Evolutionary conservation across 1,140 invertebrate species (phyloP), one percentile per base, ranked within the genome.

Genomic region (Ladona fulva): DNA sequence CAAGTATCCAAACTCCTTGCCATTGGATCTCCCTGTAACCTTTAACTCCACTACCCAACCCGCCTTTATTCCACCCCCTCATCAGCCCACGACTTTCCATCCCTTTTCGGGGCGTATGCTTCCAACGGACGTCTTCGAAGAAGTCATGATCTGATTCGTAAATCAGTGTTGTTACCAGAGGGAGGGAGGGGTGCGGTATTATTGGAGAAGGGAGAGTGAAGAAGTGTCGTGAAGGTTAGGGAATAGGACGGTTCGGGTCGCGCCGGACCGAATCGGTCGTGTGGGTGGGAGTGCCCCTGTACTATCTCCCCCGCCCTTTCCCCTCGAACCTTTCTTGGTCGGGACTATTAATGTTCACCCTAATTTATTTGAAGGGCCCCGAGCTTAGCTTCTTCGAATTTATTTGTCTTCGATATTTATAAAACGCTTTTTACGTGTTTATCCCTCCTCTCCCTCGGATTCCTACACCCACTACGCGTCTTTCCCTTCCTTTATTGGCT

Each of bases 81-180:
- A 11, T 52, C 44, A 10, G 44, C 44, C 44, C 10, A 11, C 19
- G 44, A 11, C 44, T 19, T 66, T 22, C n/a, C 3, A 6, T 12
- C 52, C 14, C 44, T 19, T 22, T 12, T 12, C 16, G 52, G 52
- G 16, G 52, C n/a, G 52, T 66, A 12, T 66, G 52, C n/a, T 66
- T 66, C 52, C 3, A 5, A 66, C 10, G 44, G 44, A 52, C 44
- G 19, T 10, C 10, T 52, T 52, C 19, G 44, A 19, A 52, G 44
- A 52, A 52, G 44, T 52, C 44, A 52, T 66, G 52, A 66, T 66
- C 52, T 12, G 52, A 66, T 66, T 66, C 52, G 52, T 66, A 66
- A 66, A 66, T 66, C 52, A 66, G 52, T 52, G 44, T 52, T 19
- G 44, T 19, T 52, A 52, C 44, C 10, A 10, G 44, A 19, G 44